Conservation (phyloP, 2,888 invertebrate genomes). For the Leptopilina drosophilae region DNA sequence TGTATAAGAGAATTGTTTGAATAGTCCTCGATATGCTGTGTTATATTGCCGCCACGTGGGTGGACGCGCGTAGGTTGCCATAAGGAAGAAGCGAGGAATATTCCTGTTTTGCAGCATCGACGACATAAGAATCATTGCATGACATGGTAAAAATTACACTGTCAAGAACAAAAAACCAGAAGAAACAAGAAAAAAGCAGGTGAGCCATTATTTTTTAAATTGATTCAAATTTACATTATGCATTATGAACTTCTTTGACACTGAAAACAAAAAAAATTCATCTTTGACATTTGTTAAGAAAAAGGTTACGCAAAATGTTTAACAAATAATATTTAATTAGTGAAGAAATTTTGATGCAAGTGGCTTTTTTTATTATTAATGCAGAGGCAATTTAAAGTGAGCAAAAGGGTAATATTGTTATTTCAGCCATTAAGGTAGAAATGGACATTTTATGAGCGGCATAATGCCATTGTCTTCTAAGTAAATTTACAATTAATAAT, state of each 20-base stretch:
- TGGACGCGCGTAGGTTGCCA: slow-evolving; percentile 16
- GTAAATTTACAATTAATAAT: neutral
- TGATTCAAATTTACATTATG: too few species aligned
- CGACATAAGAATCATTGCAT: neutral
- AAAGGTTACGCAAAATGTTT: too few species aligned
- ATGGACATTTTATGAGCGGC: neutral
- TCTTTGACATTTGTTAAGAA: too few species aligned
- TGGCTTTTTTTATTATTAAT: too few species aligned
- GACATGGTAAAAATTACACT: neutral
- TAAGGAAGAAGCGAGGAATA: slow-evolving; percentile 3
- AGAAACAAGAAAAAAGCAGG: too few species aligned
- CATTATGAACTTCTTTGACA: too few species aligned
- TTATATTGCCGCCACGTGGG: slow-evolving; percentile 21
- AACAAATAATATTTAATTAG: too few species aligned
- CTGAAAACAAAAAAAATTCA: too few species aligned
- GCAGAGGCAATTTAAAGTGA: too few species aligned
- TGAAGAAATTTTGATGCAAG: too few species aligned
- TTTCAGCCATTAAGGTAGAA: neutral
- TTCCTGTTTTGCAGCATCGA: slow-evolving; percentile 21
- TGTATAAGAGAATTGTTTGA: neutral
- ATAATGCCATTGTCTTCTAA: neutral
- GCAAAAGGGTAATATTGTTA: too few species aligned
- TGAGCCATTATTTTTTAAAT: too few species aligned
- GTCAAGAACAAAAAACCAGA: neutral
- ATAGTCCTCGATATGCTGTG: neutral